A percentile compares a stretch with the other conserved stretches of the same genome.
Evolutionary conservation across 2,888 invertebrate genomes (phyloP).

Genomic region (Sphaeridia pumilis): DNA sequence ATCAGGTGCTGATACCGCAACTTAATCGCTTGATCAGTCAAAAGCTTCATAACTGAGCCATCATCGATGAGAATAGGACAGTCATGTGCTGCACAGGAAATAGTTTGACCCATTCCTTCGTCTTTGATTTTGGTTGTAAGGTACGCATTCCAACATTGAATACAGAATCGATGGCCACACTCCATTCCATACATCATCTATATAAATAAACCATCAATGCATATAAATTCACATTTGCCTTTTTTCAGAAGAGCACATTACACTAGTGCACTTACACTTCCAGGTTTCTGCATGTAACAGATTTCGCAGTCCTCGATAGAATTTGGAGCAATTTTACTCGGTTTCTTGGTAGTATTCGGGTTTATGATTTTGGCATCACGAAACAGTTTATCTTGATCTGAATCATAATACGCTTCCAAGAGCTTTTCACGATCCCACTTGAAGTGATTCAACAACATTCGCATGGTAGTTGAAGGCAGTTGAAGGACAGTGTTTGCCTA

Average conservation of each 20-base stretch:
- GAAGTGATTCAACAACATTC: slow-evolving; percentile 93
- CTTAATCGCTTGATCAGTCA: slow-evolving; percentile 74
- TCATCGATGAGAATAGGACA: slow-evolving; percentile 97
- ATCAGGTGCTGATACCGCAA: slow-evolving; percentile 94
- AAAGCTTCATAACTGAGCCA: slow-evolving; percentile 85
- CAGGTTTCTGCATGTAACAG: slow-evolving; percentile 70
- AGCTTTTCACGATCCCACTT: slow-evolving; percentile 99
- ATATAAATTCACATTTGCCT: no score
- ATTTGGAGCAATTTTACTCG: slow-evolving; percentile 46
- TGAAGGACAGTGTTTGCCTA: slow-evolving; percentile 42
- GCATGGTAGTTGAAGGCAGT: slow-evolving; percentile 76
- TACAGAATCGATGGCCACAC: slow-evolving; percentile 92
- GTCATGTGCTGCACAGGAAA: slow-evolving; percentile 91
- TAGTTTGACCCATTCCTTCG: slow-evolving; percentile 91
- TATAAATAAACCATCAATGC: slow-evolving; percentile 14
- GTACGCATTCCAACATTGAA: slow-evolving; percentile 90
- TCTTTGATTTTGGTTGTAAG: slow-evolving; percentile 96
- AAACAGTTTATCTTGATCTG: slow-evolving; percentile 87
- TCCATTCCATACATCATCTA: slow-evolving; percentile 91
- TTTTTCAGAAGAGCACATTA: no score
- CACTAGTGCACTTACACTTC: slow-evolving; percentile 71
- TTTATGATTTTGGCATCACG: slow-evolving; percentile 88
- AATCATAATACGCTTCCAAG: slow-evolving; percentile 93
- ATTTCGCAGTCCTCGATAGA: slow-evolving; percentile 86
- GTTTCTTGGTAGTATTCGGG: slow-evolving; percentile 45